phyloP scores from a whole-genome alignment of 2,888 invertebrate genomes.

The Neelides folsomi region DNA sequence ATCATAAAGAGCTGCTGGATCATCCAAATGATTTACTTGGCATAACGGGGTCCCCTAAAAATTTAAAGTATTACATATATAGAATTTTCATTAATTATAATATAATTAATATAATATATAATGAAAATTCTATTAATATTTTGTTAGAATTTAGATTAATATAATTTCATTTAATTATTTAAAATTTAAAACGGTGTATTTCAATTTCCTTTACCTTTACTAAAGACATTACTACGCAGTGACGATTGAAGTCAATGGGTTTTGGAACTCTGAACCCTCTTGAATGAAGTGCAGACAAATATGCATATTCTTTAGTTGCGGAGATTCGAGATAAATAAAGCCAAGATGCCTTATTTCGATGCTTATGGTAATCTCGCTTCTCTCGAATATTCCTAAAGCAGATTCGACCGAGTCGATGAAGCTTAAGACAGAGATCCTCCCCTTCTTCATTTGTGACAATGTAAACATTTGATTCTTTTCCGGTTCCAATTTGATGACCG shows the following conservation, averaged over 20 bases:
- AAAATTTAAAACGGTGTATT: too few relatives aligned
- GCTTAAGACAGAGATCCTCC: constrained; percentile 71
- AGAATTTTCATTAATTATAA: not conserved
- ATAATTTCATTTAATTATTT: too few relatives aligned
- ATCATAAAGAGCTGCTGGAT: constrained; percentile 70
- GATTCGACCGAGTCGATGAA: constrained; percentile 82
- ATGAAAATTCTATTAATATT: too few relatives aligned
- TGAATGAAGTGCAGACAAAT: constrained; percentile 85
- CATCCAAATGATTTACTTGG: constrained; percentile 49
- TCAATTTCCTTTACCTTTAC: too few relatives aligned
- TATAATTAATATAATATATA: too few relatives aligned
- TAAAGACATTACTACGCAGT: constrained; percentile 93
- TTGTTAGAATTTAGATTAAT: too few relatives aligned
- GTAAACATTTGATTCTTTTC: constrained; percentile 96
- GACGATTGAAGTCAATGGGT: constrained; percentile 82
- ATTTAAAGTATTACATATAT: not conserved
- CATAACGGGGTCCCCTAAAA: constrained; percentile 31
- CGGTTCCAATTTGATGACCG: constrained; percentile 97
- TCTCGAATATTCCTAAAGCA: constrained; percentile 91
- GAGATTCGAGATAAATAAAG: constrained; percentile 90
- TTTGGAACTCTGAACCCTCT: constrained; percentile 87
- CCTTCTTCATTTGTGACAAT: constrained; percentile 68
- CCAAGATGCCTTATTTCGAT: constrained; percentile 83
- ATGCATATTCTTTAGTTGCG: constrained; percentile 93
- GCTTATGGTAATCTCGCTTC: constrained; percentile 92